Evolutionary conservation across 2,113 vertebrate species (phyloP), one percentile per base, ranked within the genome.

Genomic region (Merops nubicus): DNA sequence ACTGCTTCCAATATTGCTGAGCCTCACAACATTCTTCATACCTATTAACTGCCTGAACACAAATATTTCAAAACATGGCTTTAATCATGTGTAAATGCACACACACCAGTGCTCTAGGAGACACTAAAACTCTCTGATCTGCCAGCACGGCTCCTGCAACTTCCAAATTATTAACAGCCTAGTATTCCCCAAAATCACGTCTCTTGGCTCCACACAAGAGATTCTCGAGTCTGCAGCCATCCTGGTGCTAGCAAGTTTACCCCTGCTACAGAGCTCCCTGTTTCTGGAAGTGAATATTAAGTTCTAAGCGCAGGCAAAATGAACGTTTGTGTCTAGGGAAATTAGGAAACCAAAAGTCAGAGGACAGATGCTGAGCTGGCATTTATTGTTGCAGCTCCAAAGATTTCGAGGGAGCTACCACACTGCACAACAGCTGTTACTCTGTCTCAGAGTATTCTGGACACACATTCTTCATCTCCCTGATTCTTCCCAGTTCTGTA

Each of bases 1-100:
- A 99, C 97, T 99, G 99, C 92, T 99, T 99, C 99, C 99, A 99
- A 88, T 98, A 98, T 91, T 99, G 99, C 98, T 99, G 99, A 40
- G 98, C 99, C 95, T 99, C 99, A 1, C 99, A 99, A 91, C 99
- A 99, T 75, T 99, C 99, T 97, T 99, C 98, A 3, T 99, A 99
- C 43, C 98, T 98, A 21, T 63, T 83, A 86, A 99, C 98, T 53
- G 99, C 99, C 99, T 99, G 96, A n/a, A 80, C 88, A 63, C 80
- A 91, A 43, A 93, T 38, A 93, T 93, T 79, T 12, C 78, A 93
- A 85, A 72, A 77, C 5, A 48, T 21, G 65, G 54, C 51, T 72
- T 82, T 18, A 75, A 36, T 16, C 57, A 29, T 1, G 7, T 42
- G 29, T 1, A 33, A 70, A 28, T 8, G 42, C 53, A 72, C 12